These are phyloP conservation scores for Bombus breviceps DNA, from an alignment of 1,140 invertebrate species.

Conservation along the genomic window DNA sequence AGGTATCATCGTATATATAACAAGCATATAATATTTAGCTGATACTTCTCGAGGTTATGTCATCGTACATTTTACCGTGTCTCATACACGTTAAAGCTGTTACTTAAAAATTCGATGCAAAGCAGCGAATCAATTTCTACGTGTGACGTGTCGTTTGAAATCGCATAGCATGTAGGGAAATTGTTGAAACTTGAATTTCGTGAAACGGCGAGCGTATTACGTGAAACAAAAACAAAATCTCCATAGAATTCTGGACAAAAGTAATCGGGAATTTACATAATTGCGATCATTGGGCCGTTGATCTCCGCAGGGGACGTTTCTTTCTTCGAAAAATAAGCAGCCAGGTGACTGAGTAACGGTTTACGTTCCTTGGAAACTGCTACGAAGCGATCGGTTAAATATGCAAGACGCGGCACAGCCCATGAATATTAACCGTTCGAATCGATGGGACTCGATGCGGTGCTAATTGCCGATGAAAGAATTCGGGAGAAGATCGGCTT, in stretches of 20 bases:
- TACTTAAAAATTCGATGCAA: too few relatives aligned
- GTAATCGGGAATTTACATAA: not conserved
- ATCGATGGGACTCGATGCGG: not conserved
- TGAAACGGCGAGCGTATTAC: not conserved
- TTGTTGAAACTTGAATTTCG: not conserved
- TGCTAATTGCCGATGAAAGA: conserved; percentile 25
- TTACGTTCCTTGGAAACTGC: conserved; percentile 10
- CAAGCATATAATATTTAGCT: too few relatives aligned
- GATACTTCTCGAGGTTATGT: too few relatives aligned
- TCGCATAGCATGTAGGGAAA: not conserved
- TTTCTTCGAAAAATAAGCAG: conserved; percentile 25
- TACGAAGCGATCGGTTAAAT: conserved; percentile 17
- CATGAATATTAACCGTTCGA: conserved; percentile 40
- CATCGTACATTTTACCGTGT: too few relatives aligned
- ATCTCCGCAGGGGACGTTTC: not conserved
- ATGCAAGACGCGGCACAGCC: conserved; percentile 11
- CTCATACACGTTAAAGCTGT: too few relatives aligned
- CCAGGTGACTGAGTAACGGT: conserved; percentile 36
- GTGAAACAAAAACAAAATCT: not conserved
- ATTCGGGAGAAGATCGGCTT: not conserved
- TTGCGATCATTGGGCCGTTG: too few relatives aligned
- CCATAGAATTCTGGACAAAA: not conserved
- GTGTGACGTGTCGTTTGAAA: too few relatives aligned
- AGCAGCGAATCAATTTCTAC: too few relatives aligned
- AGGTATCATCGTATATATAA: too few relatives aligned